Conservation (phyloP, 2,113 vertebrate species). For the Prionailurus bengalensis region DNA sequence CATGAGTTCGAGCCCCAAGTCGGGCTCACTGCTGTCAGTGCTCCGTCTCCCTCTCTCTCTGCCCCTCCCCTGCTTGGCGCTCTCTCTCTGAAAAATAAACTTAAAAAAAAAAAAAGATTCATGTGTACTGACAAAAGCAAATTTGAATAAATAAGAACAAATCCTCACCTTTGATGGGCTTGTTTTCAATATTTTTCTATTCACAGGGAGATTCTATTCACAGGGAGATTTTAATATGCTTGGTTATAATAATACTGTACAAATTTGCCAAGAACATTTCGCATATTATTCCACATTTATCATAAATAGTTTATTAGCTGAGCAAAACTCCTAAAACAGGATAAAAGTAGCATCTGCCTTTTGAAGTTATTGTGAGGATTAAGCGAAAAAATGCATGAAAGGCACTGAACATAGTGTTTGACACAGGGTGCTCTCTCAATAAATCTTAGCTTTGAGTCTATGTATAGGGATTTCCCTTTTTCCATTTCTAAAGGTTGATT, state of each 20-base stretch:
- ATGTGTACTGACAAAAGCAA: not conserved
- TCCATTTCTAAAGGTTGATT: not conserved
- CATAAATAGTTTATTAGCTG: not conserved
- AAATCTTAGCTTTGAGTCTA: not conserved
- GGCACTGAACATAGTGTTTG: not conserved
- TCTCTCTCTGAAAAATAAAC: too few species aligned
- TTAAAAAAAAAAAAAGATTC: not conserved
- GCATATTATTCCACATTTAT: not conserved
- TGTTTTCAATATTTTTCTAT: not conserved
- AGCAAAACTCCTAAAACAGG: not conserved
- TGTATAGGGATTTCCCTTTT: not conserved
- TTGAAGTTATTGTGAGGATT: not conserved
- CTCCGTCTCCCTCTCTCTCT: too few species aligned
- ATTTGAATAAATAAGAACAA: not conserved
- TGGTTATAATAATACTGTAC: not conserved
- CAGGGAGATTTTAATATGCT: not conserved
- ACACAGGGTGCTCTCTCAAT: too few species aligned
- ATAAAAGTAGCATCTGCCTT: not conserved
- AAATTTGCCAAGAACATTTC: not conserved
- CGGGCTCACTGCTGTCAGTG: too few species aligned
- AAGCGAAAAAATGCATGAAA: not conserved
- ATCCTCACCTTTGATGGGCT: not conserved
- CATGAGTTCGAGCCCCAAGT: too few species aligned
- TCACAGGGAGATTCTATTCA: not conserved
- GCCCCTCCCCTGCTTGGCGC: too few species aligned